Base-by-base conservation (phyloP, 2,113 vertebrate genomes). In the Opisthocomus hoazin region DNA sequence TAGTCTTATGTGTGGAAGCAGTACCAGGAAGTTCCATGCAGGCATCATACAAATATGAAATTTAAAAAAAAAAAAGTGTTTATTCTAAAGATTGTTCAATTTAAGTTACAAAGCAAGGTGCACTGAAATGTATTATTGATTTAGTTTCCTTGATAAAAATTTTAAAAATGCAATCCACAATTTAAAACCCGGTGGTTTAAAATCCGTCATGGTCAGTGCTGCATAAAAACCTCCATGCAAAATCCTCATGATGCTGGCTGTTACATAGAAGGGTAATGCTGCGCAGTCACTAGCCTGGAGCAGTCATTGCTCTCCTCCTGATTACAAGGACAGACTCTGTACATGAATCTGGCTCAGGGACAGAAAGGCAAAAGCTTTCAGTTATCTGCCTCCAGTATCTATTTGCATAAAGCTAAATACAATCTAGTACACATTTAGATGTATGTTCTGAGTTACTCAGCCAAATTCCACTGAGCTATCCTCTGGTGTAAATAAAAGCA, bases 391-490 rank as follows among this genome's bases (percentile, higher is more conserved):
- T 51, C 71, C 21, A 0, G 46, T 14, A 39, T 10, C 61, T 39
- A 57, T 91, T 50, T 94, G 84, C 74, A 91, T 76, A 86, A 74
- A 96, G 87, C 74, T 64, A 91, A 91, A 78, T 12, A 57, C 69
- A 61, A 45, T 26, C 57, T 16, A 79, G 69, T 8, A 8, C 61
- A 48, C 51, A n/a, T 46, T 90, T 53, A 75, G 43, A 13, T 21
- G 21, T 22, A 10, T 64, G 51, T 41, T 75, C 61, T 11, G 39
- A 93, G 74, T 4, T 48, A 58, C 30, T 60, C n/a, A 36, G 21
- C 34, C 36, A 57, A 63, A 87, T 51, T 50, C 50, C 45, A 65
- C 32, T 27, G 20, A 70, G 68, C 26, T 73, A 4, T 53, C 65
- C 46, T 71, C 39, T 43, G 7, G 23, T 15, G n/a, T 26, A 65